Percentiles rank a stretch among this genome's conserved stretches.
phyloP scores from a whole-genome alignment of 2,888 invertebrate genomes.

The Lepidochitona cinerea region DNA sequence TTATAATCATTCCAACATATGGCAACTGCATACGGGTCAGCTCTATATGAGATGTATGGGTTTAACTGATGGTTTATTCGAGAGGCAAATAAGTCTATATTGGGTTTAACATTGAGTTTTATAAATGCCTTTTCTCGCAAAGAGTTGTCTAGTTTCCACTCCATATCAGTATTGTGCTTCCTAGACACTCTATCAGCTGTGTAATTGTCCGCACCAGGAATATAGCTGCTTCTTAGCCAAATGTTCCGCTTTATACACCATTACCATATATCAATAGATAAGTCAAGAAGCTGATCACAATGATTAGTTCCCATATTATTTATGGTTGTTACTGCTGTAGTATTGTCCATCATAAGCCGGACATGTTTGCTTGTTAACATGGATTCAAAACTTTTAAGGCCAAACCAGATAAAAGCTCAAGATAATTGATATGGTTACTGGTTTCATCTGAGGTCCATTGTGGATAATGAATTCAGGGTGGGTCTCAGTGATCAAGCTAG shows the following conservation, averaged over 20 bases:
- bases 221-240: neutral
- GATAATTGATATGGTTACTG: too few species aligned
- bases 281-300: too few species aligned
- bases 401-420: too few species aligned
- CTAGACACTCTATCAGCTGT: conserved; percentile 11
- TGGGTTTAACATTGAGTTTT: neutral
- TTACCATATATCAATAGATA: too few species aligned
- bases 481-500: neutral
- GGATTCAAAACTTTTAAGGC: too few species aligned
- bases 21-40: conserved; percentile 13
- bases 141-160: conserved; percentile 4
- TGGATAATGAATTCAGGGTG: neutral
- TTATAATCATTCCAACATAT: conserved; percentile 8
- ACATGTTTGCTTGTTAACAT: too few species aligned
- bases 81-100: conserved; percentile 18
- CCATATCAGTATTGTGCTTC: neutral
- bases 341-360: too few species aligned
- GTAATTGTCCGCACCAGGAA: conserved; percentile 12
- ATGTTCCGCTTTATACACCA: too few species aligned
- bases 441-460: neutral
- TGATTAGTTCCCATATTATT: too few species aligned
- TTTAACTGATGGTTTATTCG: conserved; percentile 9
- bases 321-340: too few species aligned
- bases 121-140: neutral
- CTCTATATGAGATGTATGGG: conserved; percentile 5